Conservation (phyloP, 2,888 invertebrate species). For the Branchellion lobata region DNA sequence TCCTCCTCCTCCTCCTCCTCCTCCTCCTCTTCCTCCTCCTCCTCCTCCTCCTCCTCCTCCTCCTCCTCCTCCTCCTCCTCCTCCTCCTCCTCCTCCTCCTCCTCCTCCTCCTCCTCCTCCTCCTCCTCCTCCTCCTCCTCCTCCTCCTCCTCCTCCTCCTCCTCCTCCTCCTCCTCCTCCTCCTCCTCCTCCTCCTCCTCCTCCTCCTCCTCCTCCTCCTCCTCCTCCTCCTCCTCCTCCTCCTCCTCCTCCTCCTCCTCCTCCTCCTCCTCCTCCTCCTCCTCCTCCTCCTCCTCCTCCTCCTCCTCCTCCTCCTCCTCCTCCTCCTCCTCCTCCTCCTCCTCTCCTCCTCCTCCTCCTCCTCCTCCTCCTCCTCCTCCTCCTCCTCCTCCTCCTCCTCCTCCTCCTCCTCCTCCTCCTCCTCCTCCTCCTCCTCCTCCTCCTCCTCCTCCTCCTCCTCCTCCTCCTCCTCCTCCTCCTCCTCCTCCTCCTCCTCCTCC, state of each 20-base stretch:
- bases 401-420: neutral
- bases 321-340: neutral
- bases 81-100: neutral
- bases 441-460: conserved; percentile 11
- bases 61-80: neutral
- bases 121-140: neutral
- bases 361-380: too few relatives aligned
- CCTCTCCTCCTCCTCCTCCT: neutral
- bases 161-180: too few relatives aligned
- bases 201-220: neutral
- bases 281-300: neutral
- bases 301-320: neutral
- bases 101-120: neutral
- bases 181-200: neutral
- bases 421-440: neutral
- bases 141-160: too few relatives aligned
- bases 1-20: neutral
- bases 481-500: neutral
- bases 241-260: neutral
- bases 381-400: too few relatives aligned
- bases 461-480: neutral
- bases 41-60: neutral
- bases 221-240: neutral
- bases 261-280: neutral
- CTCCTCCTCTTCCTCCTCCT: neutral